A percentile compares a stretch with the other conserved stretches of the same genome.
phyloP scores from a whole-genome alignment of 2,797 vertebrate species.

The Enteromius unitaeniatus region DNA sequence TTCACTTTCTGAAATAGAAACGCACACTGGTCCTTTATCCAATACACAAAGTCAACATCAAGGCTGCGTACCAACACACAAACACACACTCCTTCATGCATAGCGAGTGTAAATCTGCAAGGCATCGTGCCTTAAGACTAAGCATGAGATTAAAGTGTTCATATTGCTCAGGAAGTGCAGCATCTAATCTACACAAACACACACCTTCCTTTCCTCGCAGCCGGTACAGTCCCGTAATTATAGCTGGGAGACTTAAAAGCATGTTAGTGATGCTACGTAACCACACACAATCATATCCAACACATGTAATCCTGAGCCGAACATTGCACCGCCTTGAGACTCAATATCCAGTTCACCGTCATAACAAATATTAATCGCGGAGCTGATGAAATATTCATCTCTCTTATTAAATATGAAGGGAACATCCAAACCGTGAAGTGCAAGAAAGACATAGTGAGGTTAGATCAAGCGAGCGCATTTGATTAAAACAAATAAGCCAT shows the following conservation, averaged over 20 bases:
- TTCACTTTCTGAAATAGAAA: constrained; percentile 27
- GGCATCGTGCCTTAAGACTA: constrained; percentile 12
- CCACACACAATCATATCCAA: constrained; percentile 29
- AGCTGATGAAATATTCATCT: constrained; percentile 33
- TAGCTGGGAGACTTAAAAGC: constrained; percentile 37
- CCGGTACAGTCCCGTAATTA: constrained; percentile 24
- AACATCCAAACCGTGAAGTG: constrained; percentile 28
- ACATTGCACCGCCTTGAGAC: constrained; percentile 14
- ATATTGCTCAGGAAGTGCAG: constrained; percentile 9
- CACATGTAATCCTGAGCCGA: constrained; percentile 34
- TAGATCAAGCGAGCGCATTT: not conserved
- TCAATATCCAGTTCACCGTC: constrained; percentile 15
- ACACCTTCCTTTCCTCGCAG: constrained; percentile 18
- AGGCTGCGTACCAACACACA: not conserved
- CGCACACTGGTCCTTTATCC: not conserved
- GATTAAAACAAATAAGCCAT: constrained; percentile 22
- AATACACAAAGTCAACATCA: constrained; percentile 40
- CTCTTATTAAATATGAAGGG: constrained; percentile 32
- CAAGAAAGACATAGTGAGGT: not conserved
- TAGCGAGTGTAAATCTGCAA: not conserved
- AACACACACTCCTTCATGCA: constrained; percentile 4
- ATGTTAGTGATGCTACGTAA: constrained; percentile 31
- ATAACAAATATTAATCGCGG: constrained; percentile 30
- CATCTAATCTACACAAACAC: constrained; percentile 20
- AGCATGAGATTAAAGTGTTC: constrained; percentile 29